Conservation (phyloP, 2,113 vertebrate genomes). For the Pygoscelis adeliae region DNA sequence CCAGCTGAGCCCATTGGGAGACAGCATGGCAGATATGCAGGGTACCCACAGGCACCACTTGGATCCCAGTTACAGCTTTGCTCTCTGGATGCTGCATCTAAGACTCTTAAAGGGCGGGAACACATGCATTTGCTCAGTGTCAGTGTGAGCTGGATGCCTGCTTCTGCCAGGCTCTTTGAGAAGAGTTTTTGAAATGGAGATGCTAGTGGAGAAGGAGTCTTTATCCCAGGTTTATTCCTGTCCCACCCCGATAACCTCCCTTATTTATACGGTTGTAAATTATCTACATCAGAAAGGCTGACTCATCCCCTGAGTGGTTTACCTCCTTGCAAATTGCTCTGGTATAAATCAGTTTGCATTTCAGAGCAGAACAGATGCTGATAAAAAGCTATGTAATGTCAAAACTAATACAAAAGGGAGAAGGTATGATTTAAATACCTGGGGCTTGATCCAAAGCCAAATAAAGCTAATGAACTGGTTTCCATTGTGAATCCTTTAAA, state of each 20-base stretch:
- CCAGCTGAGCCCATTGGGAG: not conserved
- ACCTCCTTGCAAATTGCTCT: constrained; percentile 2
- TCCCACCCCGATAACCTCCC: not conserved
- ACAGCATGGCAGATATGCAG: not conserved
- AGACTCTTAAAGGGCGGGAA: not conserved
- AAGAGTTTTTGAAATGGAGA: not conserved
- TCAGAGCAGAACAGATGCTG: not conserved
- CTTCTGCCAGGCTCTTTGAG: not conserved
- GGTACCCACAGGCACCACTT: not conserved
- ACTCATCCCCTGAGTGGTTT: not conserved
- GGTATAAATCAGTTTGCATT: not conserved
- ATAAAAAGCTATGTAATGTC: not conserved
- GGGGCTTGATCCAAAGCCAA: not conserved
- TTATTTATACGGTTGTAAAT: not conserved
- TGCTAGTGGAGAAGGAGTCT: not conserved
- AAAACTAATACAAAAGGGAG: not conserved
- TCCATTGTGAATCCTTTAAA: not conserved
- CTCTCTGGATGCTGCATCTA: not conserved
- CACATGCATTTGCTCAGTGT: not conserved
- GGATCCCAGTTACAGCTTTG: not conserved
- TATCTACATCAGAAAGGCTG: not conserved
- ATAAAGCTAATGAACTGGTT: not conserved
- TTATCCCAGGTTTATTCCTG: not conserved
- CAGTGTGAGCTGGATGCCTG: not conserved
- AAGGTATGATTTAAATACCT: not conserved